Conservation (phyloP, 2,113 vertebrate species). For the Glaucidium brasilianum region DNA sequence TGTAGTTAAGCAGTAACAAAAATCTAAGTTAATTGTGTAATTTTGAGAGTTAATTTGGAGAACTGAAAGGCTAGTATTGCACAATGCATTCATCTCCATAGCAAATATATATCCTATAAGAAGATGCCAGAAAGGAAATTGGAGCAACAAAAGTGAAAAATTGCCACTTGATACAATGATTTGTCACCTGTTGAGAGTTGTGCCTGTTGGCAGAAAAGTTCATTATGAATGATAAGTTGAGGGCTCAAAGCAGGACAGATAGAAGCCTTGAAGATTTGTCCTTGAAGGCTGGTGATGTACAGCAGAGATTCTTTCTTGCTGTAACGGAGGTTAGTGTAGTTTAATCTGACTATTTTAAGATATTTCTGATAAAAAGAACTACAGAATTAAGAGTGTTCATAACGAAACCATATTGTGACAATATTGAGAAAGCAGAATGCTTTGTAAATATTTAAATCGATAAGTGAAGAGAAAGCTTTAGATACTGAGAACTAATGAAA, state of each 20-base stretch:
- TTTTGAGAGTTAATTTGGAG: not conserved
- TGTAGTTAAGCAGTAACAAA: not conserved
- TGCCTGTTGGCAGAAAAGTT: conserved; percentile 61
- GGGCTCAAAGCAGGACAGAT: not conserved
- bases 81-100: not conserved
- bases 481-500: not conserved
- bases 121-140: not conserved
- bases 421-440: not conserved
- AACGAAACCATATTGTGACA: not conserved
- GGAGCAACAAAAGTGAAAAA: conserved; percentile 45
- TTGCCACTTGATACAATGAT: conserved; percentile 12
- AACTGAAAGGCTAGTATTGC: not conserved
- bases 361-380: not conserved
- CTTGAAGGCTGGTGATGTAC: conserved; percentile 26
- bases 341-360: not conserved
- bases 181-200: conserved; percentile 58
- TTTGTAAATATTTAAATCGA: not conserved
- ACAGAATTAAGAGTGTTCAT: not conserved
- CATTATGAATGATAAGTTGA: conserved; percentile 57
- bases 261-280: conserved; percentile 30
- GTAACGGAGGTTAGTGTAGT: not conserved
- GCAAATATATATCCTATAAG: not conserved
- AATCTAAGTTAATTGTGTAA: not conserved
- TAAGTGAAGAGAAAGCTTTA: not conserved
- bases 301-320: not conserved